phyloP scores from a whole-genome alignment of 2,888 invertebrate genomes.

The Calameuta filiformis region DNA sequence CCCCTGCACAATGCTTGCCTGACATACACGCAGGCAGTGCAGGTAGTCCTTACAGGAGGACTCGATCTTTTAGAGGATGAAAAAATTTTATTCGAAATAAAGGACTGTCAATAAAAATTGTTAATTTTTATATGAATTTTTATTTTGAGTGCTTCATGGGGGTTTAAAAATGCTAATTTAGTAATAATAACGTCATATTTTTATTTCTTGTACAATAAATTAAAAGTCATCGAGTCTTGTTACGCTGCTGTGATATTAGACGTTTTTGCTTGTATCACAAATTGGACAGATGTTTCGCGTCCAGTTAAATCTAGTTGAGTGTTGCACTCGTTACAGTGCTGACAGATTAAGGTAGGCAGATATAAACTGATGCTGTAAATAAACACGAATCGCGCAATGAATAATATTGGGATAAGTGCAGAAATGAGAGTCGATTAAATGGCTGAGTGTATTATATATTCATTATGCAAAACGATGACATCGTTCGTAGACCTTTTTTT shows the following conservation, averaged over 20 bases:
- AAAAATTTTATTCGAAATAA: background rate
- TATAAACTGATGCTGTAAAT: background rate
- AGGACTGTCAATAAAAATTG: background rate
- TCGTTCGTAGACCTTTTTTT: background rate
- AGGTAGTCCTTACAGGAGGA: background rate
- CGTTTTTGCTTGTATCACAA: background rate
- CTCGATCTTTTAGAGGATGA: background rate
- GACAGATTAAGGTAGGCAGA: background rate
- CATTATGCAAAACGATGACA: background rate
- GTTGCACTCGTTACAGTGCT: background rate
- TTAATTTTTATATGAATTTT: background rate
- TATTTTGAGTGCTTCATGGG: background rate
- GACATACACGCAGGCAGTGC: background rate
- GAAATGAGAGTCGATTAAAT: background rate
- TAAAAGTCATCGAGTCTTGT: background rate
- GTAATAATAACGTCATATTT: background rate
- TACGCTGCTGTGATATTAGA: background rate
- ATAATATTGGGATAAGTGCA: background rate
- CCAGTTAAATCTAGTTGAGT: background rate
- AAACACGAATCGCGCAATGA: background rate
- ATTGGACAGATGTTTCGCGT: background rate
- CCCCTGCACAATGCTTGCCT: background rate
- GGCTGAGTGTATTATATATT: background rate
- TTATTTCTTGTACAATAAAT: background rate
- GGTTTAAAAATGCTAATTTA: background rate